A percentile compares a stretch with the other conserved stretches of the same genome.
Conservation (phyloP, 2,797 vertebrate genomes). For the Enteromius trimaculatus region DNA sequence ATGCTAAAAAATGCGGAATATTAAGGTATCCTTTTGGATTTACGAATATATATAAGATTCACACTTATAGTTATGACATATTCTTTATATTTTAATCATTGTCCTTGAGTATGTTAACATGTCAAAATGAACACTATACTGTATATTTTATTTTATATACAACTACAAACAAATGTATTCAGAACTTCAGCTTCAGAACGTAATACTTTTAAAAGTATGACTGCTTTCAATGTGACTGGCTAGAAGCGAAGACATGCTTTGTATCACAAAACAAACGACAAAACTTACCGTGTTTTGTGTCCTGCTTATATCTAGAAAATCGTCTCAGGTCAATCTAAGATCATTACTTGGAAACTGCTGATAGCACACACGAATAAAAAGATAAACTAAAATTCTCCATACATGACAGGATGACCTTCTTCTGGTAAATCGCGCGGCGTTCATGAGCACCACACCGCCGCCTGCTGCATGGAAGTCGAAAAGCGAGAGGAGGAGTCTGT, state of each 20-base stretch:
- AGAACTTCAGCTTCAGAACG: neutral
- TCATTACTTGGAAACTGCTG: neutral
- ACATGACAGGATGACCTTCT: neutral
- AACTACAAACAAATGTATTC: neutral
- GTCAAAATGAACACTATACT: neutral
- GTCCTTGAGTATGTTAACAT: neutral
- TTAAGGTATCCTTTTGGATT: neutral
- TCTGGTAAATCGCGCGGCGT: neutral
- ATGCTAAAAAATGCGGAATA: neutral
- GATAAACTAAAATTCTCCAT: neutral
- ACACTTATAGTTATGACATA: neutral
- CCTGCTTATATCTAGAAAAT: neutral
- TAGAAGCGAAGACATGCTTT: neutral
- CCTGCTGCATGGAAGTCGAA: conserved; percentile 5
- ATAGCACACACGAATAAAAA: neutral
- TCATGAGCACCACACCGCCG: neutral
- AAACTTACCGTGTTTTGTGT: conserved; percentile 13
- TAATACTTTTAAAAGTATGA: too few species aligned
- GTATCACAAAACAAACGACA: neutral
- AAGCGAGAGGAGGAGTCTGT: conserved; percentile 43
- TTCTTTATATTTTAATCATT: neutral
- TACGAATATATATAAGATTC: neutral
- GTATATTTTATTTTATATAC: too few species aligned
- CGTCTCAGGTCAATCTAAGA: neutral
- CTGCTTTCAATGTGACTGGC: neutral